Evolutionary conservation across 2,888 invertebrate genomes (phyloP).

Genomic region (Endotricha flammealis): DNA sequence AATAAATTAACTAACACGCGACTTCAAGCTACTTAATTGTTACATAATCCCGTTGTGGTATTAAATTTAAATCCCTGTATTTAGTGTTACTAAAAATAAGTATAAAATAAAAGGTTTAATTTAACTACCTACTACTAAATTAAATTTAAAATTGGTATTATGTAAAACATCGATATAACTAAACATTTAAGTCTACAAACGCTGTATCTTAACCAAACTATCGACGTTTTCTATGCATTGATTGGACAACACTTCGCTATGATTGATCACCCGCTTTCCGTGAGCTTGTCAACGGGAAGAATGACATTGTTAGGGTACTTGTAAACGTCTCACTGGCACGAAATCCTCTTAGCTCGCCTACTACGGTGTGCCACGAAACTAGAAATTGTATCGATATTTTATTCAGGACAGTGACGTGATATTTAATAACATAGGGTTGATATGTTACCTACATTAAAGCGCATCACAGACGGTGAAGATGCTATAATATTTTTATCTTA

Average conservation of each 20-base stretch:
- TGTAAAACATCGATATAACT: no score
- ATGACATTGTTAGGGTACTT: constrained; percentile 72
- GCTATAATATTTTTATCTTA: no score
- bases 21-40: not conserved
- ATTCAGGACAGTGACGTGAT: constrained; percentile 17
- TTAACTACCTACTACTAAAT: not conserved
- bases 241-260: constrained; percentile 50
- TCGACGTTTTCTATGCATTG: no score
- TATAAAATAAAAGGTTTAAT: not conserved
- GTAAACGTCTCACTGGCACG: constrained; percentile 62
- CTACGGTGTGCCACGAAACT: constrained; percentile 32
- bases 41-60: no score
- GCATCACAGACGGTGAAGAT: no score
- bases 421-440: constrained; percentile 5
- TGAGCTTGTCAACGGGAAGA: constrained; percentile 67
- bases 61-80: no score
- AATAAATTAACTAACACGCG: not conserved
- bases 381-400: constrained; percentile 28
- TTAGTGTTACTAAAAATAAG: no score
- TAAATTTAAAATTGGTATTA: no score
- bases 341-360: constrained; percentile 59
- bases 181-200: no score
- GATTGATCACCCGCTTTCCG: constrained; percentile 64
- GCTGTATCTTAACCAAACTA: no score
- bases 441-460: no score